phyloP scores from a whole-genome alignment of 1,140 invertebrate genomes.

The Aphelinus certus region DNA sequence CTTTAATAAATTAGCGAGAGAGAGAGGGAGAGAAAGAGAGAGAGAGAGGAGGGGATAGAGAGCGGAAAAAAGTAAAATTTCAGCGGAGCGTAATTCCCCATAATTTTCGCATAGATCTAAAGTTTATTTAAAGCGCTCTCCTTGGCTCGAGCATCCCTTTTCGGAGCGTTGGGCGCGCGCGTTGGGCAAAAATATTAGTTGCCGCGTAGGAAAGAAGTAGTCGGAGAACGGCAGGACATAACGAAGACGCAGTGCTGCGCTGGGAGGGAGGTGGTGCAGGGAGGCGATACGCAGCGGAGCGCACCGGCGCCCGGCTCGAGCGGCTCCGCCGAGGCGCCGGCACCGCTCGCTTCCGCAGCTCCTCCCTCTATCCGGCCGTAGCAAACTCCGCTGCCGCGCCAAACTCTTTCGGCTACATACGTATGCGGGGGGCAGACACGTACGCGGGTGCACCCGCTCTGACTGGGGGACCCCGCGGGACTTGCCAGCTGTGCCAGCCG shows the following conservation, averaged over 20 bases:
- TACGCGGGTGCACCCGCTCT: neutral
- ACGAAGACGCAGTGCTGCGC: conserved; percentile 60
- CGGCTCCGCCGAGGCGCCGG: conserved; percentile 66
- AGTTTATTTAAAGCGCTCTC: conserved; percentile 37
- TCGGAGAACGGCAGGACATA: conserved; percentile 56
- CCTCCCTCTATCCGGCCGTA: conserved; percentile 10
- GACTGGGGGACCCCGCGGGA: too few relatives aligned
- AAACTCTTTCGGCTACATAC: conserved; percentile 2
- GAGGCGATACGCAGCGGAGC: conserved; percentile 60
- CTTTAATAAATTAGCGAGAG: too few relatives aligned
- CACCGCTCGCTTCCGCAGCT: conserved; percentile 64
- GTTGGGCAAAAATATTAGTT: conserved; percentile 49
- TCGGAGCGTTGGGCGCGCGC: conserved; percentile 22
- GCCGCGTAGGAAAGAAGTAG: conserved; percentile 51
- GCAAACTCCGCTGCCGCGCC: conserved; percentile 51
- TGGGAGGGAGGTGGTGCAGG: conserved; percentile 44
- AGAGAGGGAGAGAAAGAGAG: too few relatives aligned
- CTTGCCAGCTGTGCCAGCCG: too few relatives aligned
- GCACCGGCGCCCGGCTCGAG: conserved; percentile 60
- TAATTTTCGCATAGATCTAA: conserved; percentile 32
- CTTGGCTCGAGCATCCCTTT: conserved; percentile 24
- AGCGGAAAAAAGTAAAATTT: conserved; percentile 2
- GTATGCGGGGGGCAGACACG: neutral
- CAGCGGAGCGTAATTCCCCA: conserved; percentile 7
- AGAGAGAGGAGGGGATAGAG: neutral